Evolutionary conservation across 23 tunicate species (phyloP).

Genomic region (Trididemnum nubilum): DNA sequence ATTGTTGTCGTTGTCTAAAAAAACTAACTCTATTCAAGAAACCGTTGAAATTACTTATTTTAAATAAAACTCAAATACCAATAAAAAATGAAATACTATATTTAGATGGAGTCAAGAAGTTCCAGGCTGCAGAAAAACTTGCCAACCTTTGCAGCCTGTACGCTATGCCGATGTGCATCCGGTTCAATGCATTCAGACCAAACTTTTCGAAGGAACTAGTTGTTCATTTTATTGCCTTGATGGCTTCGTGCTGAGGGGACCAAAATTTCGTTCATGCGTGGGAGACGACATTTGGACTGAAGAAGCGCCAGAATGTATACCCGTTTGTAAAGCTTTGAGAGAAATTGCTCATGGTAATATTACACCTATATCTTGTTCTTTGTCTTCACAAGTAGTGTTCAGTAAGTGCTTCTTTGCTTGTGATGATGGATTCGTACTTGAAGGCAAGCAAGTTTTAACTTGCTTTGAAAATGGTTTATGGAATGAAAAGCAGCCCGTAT

Average conservation of each 20-base stretch:
- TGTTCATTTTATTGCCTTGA: not conserved
- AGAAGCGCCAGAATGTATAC: not conserved
- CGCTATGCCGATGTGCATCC: not conserved
- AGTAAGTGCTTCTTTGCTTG: not conserved
- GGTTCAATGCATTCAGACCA: not conserved
- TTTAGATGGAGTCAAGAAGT: not conserved
- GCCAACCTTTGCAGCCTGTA: not conserved
- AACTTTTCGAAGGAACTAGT: not conserved
- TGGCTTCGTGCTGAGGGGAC: not conserved
- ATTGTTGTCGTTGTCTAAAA: no score
- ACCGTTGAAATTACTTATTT: no score
- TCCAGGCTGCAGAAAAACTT: not conserved
- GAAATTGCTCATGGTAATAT: not conserved
- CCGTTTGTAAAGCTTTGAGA: not conserved
- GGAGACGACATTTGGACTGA: not conserved
- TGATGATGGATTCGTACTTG: not conserved
- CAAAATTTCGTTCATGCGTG: not conserved
- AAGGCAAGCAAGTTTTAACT: not conserved
- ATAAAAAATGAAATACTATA: no score
- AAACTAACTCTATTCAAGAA: no score
- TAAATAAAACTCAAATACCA: no score
- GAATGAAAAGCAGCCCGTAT: not conserved
- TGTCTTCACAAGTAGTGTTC: not conserved
- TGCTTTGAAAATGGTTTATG: not conserved
- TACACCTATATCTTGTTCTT: not conserved